These are phyloP conservation scores for Cepaea hortensis DNA, from an alignment of 2,888 invertebrate genomes.

Conservation along the genomic window DNA sequence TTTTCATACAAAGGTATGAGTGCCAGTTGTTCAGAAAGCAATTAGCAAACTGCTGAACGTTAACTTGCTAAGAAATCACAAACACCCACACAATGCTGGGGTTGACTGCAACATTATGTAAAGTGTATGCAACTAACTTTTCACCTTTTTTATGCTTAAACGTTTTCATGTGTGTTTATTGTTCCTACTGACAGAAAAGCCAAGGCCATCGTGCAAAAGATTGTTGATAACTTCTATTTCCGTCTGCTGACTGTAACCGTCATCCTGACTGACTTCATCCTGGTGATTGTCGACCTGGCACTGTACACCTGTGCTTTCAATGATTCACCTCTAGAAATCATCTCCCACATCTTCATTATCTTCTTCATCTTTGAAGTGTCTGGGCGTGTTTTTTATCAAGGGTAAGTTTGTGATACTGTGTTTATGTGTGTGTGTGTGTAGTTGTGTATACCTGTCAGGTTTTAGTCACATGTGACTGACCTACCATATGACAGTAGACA, in stretches of 20 bases:
- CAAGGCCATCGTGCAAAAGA: constrained; percentile 56
- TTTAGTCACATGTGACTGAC: too few relatives aligned
- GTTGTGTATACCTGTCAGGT: too few relatives aligned
- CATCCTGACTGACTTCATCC: constrained; percentile 68
- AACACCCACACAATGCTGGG: too few relatives aligned
- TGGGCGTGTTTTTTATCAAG: constrained; percentile 75
- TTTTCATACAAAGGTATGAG: too few relatives aligned
- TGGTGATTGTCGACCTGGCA: constrained; percentile 69
- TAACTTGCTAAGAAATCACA: too few relatives aligned
- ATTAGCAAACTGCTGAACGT: too few relatives aligned
- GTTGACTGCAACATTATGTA: too few relatives aligned
- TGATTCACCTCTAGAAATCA: constrained; percentile 65
- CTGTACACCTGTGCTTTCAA: constrained; percentile 56
- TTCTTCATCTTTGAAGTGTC: constrained; percentile 77
- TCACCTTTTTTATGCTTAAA: too few relatives aligned
- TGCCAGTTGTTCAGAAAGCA: too few relatives aligned
- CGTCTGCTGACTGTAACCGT: constrained; percentile 69
- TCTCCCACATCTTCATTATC: constrained; percentile 75
- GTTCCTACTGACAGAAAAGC: constrained; percentile 59
- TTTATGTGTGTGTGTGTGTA: too few relatives aligned
- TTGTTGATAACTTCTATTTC: constrained; percentile 70
- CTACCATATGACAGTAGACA: too few relatives aligned
- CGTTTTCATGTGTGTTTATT: background rate
- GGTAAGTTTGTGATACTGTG: constrained; percentile 64
- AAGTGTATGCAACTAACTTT: too few relatives aligned